Percentiles rank a stretch among this genome's conserved stretches.
These are phyloP conservation scores for Sisyra terminalis DNA, from an alignment of 2,888 invertebrate species.

Conservation along the genomic window DNA sequence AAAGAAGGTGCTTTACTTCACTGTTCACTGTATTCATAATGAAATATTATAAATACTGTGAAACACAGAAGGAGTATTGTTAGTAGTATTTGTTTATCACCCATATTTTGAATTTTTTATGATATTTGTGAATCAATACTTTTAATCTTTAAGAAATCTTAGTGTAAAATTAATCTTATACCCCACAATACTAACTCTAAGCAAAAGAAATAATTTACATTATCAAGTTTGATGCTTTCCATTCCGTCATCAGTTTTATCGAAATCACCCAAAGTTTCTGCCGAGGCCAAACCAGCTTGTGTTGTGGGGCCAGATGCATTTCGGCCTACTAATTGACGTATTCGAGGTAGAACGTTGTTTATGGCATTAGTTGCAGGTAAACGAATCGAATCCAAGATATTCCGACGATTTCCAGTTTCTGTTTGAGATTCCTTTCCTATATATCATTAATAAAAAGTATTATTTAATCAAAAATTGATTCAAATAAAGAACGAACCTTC, in stretches of 20 bases:
- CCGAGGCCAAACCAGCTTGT: slow-evolving; percentile 59
- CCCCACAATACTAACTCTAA: too few species aligned
- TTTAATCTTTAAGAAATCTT: too few species aligned
- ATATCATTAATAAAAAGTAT: neutral
- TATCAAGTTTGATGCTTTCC: slow-evolving; percentile 52
- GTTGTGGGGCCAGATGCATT: slow-evolving; percentile 25
- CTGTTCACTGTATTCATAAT: too few species aligned
- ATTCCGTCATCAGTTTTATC: slow-evolving; percentile 50
- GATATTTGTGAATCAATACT: too few species aligned
- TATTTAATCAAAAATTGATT: neutral
- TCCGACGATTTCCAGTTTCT: neutral
- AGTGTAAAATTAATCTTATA: too few species aligned
- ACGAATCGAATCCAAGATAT: slow-evolving; percentile 40
- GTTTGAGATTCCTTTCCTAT: neutral
- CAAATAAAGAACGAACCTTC: too few species aligned
- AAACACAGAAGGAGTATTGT: too few species aligned
- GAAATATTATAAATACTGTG: too few species aligned
- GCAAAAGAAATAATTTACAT: slow-evolving; percentile 1
- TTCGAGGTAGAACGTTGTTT: slow-evolving; percentile 36
- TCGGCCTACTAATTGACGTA: slow-evolving; percentile 24
- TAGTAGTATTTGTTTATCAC: too few species aligned
- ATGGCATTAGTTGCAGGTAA: slow-evolving; percentile 40
- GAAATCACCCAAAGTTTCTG: slow-evolving; percentile 67
- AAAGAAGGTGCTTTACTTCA: too few species aligned
- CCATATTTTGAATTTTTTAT: too few species aligned